Percentiles rank a stretch among this genome's conserved stretches.
These are phyloP conservation scores for Rhagonycha fulva DNA, from an alignment of 2,888 invertebrate species.

Conservation along the genomic window DNA sequence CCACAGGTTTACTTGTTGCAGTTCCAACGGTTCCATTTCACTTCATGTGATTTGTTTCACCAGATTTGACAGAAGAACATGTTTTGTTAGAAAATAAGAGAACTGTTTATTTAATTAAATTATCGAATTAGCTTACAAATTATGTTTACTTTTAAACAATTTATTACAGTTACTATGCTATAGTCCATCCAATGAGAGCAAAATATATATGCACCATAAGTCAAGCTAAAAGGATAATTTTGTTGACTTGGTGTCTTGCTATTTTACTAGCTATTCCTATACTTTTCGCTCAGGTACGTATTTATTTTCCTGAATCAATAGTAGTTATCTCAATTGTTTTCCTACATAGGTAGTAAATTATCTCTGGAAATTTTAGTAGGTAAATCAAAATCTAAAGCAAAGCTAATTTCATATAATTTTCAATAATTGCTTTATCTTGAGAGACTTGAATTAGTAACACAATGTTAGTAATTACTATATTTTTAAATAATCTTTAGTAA, in stretches of 20 bases:
- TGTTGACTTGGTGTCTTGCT: slow-evolving; percentile 64
- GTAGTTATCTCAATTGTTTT: not conserved
- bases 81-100: not conserved
- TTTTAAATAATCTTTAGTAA: not conserved
- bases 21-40: too few species aligned
- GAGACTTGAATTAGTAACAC: too few species aligned
- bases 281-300: slow-evolving; percentile 62
- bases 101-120: not conserved
- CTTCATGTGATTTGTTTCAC: too few species aligned
- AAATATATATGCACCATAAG: slow-evolving; percentile 70
- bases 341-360: not conserved
- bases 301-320: not conserved
- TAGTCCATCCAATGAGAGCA: slow-evolving; percentile 71
- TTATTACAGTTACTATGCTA: slow-evolving; percentile 67
- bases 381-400: not conserved
- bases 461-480: not conserved
- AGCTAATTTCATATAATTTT: not conserved
- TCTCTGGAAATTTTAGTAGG: not conserved
- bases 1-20: too few species aligned
- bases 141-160: not conserved
- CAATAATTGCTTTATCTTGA: not conserved
- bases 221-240: slow-evolving; percentile 65
- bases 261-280: slow-evolving; percentile 66
- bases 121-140: not conserved
- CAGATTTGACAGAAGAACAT: not conserved